These are phyloP conservation scores for Smithornis capensis DNA, from an alignment of 2,113 vertebrate species.

Conservation along the genomic window DNA sequence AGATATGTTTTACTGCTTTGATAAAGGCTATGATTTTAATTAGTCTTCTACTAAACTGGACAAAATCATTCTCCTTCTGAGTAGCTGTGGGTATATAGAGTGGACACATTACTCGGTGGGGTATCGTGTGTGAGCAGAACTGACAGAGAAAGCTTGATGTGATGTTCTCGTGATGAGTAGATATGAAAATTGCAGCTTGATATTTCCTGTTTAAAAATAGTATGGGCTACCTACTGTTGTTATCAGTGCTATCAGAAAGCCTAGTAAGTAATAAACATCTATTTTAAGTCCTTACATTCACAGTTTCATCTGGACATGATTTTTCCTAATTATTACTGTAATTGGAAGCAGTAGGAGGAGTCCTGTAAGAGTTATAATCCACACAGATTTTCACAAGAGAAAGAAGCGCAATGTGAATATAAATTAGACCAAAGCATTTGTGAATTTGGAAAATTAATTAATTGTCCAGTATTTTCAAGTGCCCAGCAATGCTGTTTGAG, in stretches of 20 bases:
- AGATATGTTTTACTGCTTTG: neutral
- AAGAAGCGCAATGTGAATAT: neutral
- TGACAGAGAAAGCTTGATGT: neutral
- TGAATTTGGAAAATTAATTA: neutral
- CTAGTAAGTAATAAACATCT: neutral
- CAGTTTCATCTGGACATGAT: neutral
- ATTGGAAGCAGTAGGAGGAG: neutral
- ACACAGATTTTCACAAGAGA: neutral
- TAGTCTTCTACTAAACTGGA: neutral
- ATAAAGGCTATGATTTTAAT: constrained; percentile 15
- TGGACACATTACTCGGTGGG: neutral
- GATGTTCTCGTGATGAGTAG: neutral
- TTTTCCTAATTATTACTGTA: neutral
- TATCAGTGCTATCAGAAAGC: neutral
- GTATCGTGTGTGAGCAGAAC: neutral
- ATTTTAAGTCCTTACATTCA: neutral
- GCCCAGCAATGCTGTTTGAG: neutral
- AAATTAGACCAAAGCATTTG: neutral
- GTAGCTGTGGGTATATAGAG: neutral
- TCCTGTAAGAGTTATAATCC: neutral
- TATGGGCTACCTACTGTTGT: neutral
- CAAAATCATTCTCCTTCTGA: neutral
- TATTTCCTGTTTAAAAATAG: neutral
- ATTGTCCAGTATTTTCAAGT: neutral
- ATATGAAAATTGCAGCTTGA: neutral